These are phyloP conservation scores for Harpagoxenus sublaevis DNA, from an alignment of 2,888 invertebrate species.

Conservation along the genomic window DNA sequence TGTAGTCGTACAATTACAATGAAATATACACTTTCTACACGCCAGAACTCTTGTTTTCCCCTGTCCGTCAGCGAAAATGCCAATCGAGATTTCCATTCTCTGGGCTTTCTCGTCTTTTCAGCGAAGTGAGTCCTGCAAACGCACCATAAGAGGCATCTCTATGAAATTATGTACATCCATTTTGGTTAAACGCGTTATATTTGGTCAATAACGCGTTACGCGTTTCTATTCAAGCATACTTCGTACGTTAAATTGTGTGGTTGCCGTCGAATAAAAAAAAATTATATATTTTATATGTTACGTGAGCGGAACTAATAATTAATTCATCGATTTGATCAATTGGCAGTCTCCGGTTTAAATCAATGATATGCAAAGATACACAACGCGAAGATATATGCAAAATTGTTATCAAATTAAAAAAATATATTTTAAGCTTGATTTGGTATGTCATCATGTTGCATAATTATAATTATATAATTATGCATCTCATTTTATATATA, in stretches of 20 bases:
- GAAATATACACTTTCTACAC: constrained; percentile 57
- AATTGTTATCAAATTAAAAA: not conserved
- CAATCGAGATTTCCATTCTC: constrained; percentile 10
- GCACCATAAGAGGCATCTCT: constrained; percentile 47
- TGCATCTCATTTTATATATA: not conserved
- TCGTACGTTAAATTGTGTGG: not conserved
- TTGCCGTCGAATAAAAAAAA: not conserved
- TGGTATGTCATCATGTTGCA: not conserved
- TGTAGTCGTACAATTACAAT: constrained; percentile 44
- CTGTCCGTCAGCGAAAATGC: constrained; percentile 21
- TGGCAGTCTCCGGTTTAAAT: constrained; percentile 22
- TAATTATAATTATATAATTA: constrained; percentile 7
- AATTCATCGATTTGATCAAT: constrained; percentile 9
- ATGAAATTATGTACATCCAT: constrained; percentile 70
- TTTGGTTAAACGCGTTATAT: constrained; percentile 70
- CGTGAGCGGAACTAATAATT: not conserved
- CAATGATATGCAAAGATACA: not conserved
- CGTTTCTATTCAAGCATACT: constrained; percentile 17
- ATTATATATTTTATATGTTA: not conserved
- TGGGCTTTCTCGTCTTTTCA: constrained; percentile 10
- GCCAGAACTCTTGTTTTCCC: constrained; percentile 41
- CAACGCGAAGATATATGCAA: constrained; percentile 7
- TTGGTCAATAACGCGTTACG: constrained; percentile 9
- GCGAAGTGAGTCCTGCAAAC: constrained; percentile 35
- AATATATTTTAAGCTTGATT: constrained; percentile 5